Evolutionary conservation across 2,113 vertebrate species (phyloP).

Genomic region (Archilochus colubris): DNA sequence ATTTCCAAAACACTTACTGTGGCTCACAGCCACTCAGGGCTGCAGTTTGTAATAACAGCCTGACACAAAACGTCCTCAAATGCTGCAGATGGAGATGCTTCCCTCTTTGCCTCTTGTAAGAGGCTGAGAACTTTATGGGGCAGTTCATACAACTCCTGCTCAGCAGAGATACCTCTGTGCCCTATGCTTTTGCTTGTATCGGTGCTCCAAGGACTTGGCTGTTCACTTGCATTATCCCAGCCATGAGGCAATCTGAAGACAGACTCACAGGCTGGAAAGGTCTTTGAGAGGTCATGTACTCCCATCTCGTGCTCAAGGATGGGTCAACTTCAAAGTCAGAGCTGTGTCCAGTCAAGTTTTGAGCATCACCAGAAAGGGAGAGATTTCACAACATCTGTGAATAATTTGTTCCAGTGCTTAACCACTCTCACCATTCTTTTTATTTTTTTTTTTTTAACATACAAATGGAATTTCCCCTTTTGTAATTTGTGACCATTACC

Average conservation of each 20-base stretch:
- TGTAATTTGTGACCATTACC: not conserved
- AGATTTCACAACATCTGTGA: conserved; percentile 46
- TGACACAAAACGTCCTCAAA: not conserved
- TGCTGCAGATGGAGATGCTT: not conserved
- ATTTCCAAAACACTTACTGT: not conserved
- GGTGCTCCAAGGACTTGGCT: not conserved
- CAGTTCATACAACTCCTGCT: not conserved
- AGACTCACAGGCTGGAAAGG: not conserved
- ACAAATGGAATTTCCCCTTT: conserved; percentile 12
- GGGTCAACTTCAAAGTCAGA: conserved; percentile 42
- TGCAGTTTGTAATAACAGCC: not conserved
- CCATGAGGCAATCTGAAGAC: not conserved
- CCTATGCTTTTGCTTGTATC: not conserved
- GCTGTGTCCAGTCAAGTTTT: not conserved
- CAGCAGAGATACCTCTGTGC: not conserved
- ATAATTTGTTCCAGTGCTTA: conserved; percentile 34
- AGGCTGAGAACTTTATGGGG: not conserved
- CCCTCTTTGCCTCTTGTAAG: not conserved
- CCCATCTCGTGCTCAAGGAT: not conserved
- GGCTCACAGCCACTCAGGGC: not conserved
- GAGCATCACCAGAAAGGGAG: conserved; percentile 1
- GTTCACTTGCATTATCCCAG: not conserved
- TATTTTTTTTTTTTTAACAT: not conserved
- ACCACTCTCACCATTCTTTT: not conserved
- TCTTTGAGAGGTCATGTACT: not conserved